Percentiles rank a stretch among this genome's conserved stretches.
Conservation (phyloP, 2,113 vertebrate genomes). For the Xerus inauris region DNA sequence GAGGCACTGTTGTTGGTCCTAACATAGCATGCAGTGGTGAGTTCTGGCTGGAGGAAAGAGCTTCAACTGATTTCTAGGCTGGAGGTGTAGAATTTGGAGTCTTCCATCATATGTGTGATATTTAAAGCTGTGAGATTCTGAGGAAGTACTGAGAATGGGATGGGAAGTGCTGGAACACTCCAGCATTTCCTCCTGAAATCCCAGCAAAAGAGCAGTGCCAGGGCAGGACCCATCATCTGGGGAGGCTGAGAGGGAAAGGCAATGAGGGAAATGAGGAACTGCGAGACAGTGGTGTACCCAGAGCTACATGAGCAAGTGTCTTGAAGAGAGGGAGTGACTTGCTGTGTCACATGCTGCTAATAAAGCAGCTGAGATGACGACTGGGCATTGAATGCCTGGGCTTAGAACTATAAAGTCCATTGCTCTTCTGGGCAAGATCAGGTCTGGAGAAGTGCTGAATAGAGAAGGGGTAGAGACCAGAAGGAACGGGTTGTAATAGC, state of each 20-base stretch:
- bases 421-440: background rate
- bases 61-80: background rate
- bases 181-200: too few relatives aligned
- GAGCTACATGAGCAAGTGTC: background rate
- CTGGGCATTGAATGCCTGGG: background rate
- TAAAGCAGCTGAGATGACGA: background rate
- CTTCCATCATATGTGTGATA: background rate
- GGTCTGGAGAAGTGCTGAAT: constrained; percentile 38
- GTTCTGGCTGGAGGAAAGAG: background rate
- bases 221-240: background rate
- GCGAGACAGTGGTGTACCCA: background rate
- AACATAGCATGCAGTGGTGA: background rate
- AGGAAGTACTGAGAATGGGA: background rate
- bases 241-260: background rate
- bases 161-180: background rate
- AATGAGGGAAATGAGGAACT: background rate
- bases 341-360: background rate
- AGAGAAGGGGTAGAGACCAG: background rate
- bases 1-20: background rate
- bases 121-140: background rate
- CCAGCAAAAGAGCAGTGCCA: too few relatives aligned
- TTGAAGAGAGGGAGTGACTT: background rate
- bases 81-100: background rate
- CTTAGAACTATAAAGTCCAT: background rate
- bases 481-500: background rate